Base-by-base conservation (phyloP, 2,113 vertebrate genomes). In the Phyllopteryx taeniolatus region DNA sequence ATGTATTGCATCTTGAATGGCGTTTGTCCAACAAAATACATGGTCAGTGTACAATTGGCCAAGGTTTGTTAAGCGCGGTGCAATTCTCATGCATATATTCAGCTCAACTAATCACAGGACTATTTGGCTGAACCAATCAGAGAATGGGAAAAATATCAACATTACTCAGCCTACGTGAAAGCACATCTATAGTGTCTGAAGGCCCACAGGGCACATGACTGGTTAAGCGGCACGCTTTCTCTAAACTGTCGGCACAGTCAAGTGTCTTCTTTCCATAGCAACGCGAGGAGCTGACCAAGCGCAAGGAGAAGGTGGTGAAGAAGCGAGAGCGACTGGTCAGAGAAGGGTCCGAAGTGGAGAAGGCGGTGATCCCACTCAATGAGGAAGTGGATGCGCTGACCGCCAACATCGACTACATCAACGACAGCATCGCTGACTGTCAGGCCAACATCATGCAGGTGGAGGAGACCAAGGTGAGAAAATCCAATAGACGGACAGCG, bases 381-480 rank as follows among this genome's bases (percentile, higher is more conserved):
- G 96, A 98, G 76, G 97, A 99, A 74, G 90, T 96, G 82, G 97
- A 99, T 42, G 95, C 96, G 0, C 63, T 98, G 85, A 76, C 81
- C 0, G 97, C 97, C 86, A 99, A 99, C 90, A 96, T 99, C 0
- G 97, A 99, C 87, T 99, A 99, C 83, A 96, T 99, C 85, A 99
- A 97, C 0, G 97, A 99, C 87, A 95, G 95, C 91, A 98, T 99
- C 63, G 94, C 95, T 0, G 97, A 99, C 89, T 98, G 97, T 83
- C 97, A 99, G 88, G 97, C 97, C 85, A 98, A 96, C 87, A 98
- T 99, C 76, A 94, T 99, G 95, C 97, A 99, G 92, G 95, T 99
- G 71, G 97, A 98, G 83, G 97, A 99, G 79, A 93, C 96, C 69
- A 99, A 99, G 94, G 97, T 97, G 60, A 35, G 59, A 14, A 63